These are phyloP conservation scores for Spodoptera litura DNA, from an alignment of 1,140 invertebrate genomes.

Conservation along the genomic window DNA sequence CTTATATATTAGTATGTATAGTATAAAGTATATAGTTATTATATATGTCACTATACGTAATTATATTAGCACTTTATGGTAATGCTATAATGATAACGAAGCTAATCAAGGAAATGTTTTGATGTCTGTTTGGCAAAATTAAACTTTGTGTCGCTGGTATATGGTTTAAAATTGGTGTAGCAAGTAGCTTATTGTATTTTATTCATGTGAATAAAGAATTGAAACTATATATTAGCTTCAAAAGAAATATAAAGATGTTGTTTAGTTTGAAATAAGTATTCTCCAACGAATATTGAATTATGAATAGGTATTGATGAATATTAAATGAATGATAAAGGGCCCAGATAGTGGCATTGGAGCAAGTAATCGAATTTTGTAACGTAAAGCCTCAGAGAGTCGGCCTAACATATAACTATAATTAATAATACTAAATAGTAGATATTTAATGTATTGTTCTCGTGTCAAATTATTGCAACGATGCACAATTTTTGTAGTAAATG, in stretches of 20 bases:
- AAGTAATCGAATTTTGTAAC: conserved; percentile 26
- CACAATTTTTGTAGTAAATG: background rate
- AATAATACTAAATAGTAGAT: background rate
- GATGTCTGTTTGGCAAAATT: background rate
- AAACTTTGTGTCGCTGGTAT: background rate
- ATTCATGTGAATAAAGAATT: background rate
- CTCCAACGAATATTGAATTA: no score
- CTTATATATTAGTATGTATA: no score
- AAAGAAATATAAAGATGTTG: no score
- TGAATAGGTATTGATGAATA: background rate
- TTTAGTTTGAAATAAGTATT: no score
- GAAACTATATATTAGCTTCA: background rate
- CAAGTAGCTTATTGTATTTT: no score
- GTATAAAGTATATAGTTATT: no score
- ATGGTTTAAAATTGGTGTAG: background rate
- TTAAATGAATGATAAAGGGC: background rate
- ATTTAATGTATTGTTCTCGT: conserved; percentile 6
- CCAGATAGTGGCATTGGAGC: background rate
- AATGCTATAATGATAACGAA: background rate
- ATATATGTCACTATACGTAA: no score
- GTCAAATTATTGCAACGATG: conserved; percentile 41
- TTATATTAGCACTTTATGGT: no score
- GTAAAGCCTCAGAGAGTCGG: conserved; percentile 1
- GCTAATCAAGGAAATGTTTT: background rate
- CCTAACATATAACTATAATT: conserved; percentile 5